phyloP scores from a whole-genome alignment of 2,797 vertebrate genomes.

The Meda fulgida region DNA sequence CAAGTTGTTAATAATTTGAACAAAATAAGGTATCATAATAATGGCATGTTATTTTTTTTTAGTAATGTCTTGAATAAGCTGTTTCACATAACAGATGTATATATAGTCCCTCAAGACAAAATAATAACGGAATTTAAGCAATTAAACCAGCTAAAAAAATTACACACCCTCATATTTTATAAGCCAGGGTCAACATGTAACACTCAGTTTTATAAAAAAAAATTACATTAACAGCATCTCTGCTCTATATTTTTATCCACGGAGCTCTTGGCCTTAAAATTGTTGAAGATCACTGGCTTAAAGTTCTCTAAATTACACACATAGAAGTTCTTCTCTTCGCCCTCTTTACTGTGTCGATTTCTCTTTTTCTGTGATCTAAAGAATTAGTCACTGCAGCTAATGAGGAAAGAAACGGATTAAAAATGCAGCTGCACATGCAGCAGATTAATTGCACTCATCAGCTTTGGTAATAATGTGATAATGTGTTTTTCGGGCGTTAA shows the following conservation, averaged over 20 bases:
- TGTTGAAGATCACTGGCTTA: not conserved
- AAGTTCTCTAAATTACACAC: not conserved
- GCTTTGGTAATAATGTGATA: conserved; percentile 57
- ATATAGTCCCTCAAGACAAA: not conserved
- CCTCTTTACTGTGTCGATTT: conserved; percentile 20
- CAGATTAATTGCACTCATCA: conserved; percentile 57
- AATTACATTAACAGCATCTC: not conserved
- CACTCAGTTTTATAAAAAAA: not conserved
- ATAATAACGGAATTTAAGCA: not conserved
- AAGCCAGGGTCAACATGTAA: not conserved
- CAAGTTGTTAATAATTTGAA: not conserved
- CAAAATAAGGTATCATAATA: not conserved
- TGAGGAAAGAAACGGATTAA: conserved; percentile 26
- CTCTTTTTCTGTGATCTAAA: conserved; percentile 25
- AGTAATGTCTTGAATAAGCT: not conserved
- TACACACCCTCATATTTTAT: not conserved
- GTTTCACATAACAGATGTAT: not conserved
- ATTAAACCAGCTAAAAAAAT: not conserved
- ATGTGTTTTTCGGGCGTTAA: conserved; percentile 28
- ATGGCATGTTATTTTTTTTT: not conserved
- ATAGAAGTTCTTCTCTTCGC: not conserved
- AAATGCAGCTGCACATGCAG: conserved; percentile 39
- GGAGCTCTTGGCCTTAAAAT: not conserved
- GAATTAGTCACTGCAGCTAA: conserved; percentile 35
- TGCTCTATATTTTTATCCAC: not conserved